phyloP scores from a whole-genome alignment of 2,113 vertebrate species.

The Nyctibius bracteatus region DNA sequence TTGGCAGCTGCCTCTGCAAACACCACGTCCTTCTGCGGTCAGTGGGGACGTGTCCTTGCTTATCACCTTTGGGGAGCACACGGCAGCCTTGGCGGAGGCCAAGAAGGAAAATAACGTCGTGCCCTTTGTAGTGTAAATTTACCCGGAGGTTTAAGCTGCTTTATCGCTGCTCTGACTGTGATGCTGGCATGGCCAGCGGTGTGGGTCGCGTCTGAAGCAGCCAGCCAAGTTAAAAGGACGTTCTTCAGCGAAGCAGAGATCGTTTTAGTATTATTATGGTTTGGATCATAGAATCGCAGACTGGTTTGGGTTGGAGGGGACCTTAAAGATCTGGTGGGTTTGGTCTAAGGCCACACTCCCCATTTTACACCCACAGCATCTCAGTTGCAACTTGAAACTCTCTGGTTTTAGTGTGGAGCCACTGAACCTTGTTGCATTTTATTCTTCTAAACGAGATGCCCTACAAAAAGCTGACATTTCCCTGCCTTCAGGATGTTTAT shows the following conservation, averaged over 20 bases:
- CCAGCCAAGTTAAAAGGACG: too few relatives aligned
- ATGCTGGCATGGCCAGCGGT: not conserved
- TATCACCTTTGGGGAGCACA: not conserved
- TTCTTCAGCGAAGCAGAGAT: too few relatives aligned
- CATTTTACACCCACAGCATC: not conserved
- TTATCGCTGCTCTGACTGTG: not conserved
- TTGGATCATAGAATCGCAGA: too few relatives aligned
- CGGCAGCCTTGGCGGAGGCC: not conserved
- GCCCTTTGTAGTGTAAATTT: rapidly evolving
- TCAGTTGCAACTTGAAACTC: not conserved
- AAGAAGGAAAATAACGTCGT: not conserved
- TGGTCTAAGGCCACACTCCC: not conserved
- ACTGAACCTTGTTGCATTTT: rapidly evolving
- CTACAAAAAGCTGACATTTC: not conserved
- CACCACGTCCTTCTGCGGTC: not conserved
- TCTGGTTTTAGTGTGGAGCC: not conserved
- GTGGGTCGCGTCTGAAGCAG: not conserved
- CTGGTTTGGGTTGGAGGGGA: too few relatives aligned
- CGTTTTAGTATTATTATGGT: too few relatives aligned
- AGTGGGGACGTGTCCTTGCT: rapidly evolving
- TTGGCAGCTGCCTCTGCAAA: too few relatives aligned
- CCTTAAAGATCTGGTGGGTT: not conserved
- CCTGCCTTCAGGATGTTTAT: not conserved
- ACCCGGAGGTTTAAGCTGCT: not conserved
- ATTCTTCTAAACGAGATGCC: not conserved